Evolutionary conservation across 2,888 invertebrate species (phyloP), one percentile per base, ranked within the genome.

Genomic region (Cryptocephalus primarius): DNA sequence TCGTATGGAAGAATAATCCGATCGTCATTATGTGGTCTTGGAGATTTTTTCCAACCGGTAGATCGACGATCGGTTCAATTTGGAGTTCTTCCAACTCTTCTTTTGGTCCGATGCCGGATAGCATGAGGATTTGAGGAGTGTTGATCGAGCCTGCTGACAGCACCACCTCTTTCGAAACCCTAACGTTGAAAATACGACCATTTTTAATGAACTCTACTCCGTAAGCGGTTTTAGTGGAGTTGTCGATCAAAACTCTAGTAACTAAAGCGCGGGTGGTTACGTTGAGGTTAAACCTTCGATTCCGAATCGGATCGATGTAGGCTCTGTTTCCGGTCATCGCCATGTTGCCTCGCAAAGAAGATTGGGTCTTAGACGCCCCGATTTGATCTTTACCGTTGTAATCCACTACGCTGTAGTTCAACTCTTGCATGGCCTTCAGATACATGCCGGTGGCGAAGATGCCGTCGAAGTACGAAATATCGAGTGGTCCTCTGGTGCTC

Each of bases 91-190:
- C 8, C 9, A 43, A 12, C 22, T 36, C 43, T 3, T 43, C 32
- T 11, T 38, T 36, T 9, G 43, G 43, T 4, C 43, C 43, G 11
- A 43, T 43, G 3, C 43, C 92, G 0, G 90, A 90, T 1, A 92
- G 69, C 88, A 91, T 88, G 46, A 93, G 71, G 44, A 93, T 69
- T 61, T 92, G 91, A 0, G 51, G 51, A 3, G 48, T 42, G 31
- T 91, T 91, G 33, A 93, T 85, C 1, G 91, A 82, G 0, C 93
- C 92, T 0, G 88, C 90, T n/a, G 88, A 82, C 33, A 93, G 64
- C 40, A 92, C 85, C 0, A 93, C 78, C 65, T 88, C 88, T 57
- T 84, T 83, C 43, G 76, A 76, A 0, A 88, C 88, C 45, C 76
- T 72, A 1, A 82, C 80, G 0, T 77, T 72, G 58, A 79, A 79